These are phyloP conservation scores for Salmo trutta DNA, from an alignment of 2,797 vertebrate species.

Conservation along the genomic window DNA sequence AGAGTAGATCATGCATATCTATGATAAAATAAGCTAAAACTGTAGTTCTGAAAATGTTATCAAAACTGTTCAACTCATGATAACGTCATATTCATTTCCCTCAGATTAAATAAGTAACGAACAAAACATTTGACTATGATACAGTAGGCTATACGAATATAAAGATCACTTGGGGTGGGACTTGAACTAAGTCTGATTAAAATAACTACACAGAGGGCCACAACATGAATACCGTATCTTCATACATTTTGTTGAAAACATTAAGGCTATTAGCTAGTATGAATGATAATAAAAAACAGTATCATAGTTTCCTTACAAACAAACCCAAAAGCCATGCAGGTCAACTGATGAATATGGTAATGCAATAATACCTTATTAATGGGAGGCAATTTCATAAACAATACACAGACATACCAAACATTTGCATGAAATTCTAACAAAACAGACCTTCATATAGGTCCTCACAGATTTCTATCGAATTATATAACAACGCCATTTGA, in stretches of 20 bases:
- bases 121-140: background rate
- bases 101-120: slow-evolving; percentile 4
- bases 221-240: slow-evolving; percentile 57
- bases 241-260: slow-evolving; percentile 62
- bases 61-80: slow-evolving; percentile 1
- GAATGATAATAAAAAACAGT: slow-evolving; percentile 60
- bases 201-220: slow-evolving; percentile 37
- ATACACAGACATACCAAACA: background rate
- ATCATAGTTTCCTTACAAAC: slow-evolving; percentile 47
- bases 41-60: slow-evolving; percentile 3
- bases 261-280: slow-evolving; percentile 78
- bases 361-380: slow-evolving; percentile 11
- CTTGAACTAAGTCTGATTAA: background rate
- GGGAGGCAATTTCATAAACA: background rate
- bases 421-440: background rate
- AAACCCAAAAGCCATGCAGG: slow-evolving; percentile 73
- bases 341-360: slow-evolving; percentile 25
- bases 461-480: slow-evolving; percentile 9
- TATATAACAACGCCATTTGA: slow-evolving; percentile 5
- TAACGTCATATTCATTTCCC: background rate
- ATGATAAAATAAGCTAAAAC: slow-evolving; percentile 14
- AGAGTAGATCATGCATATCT: slow-evolving; percentile 22
- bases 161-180: slow-evolving; percentile 7
- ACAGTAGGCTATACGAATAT: background rate
- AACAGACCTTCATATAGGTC: background rate